Evolutionary conservation across 2,888 invertebrate genomes (phyloP), one percentile per base, ranked within the genome.

Genomic region (Agrotis exclamationis): DNA sequence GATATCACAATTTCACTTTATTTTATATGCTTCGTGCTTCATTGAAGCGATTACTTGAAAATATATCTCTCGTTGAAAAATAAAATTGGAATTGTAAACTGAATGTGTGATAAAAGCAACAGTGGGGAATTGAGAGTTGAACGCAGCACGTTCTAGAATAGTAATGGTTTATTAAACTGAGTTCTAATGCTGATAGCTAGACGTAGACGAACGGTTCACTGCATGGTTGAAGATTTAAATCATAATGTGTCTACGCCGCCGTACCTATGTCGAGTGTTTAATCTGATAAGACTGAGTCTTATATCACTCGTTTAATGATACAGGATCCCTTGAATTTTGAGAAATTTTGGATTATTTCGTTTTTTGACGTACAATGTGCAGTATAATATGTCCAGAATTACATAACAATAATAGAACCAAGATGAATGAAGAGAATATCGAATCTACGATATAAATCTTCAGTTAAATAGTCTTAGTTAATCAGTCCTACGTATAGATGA

Each of bases 1-100:
- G 72, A 67, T 77, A 72, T 68, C 54, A 44, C n/a, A 58, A 68
- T 68, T 72, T 67, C 44, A 71, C 45, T 71, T 64, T 67, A 70
- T 70, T 79, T 79, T 59, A 68, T 64, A 44, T 44, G 47, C 68
- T 65, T 68, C 56, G 58, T 51, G 73, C 71, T 33, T 48, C 57
- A 58, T 53, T 44, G 54, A 58, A 20, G 62, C 54, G 50, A 56
- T 78, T 76, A 79, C 77, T 79, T 59, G 57, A 24, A 11, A 67
- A 54, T 4, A 39, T 62, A 76, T 60, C 45, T 58, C 50, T 45
- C 14, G 13, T 22, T 47, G 57, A 58, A 71, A 79, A 66, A 79
- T 71, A 58, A 72, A 62, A 67, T 67, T 18, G 7, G 22, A 20
- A 58, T 67, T 67, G 63, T 45, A 50, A 53, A 75, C 64, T 47